Evolutionary conservation across 2,797 vertebrate species (phyloP), one percentile per base, ranked within the genome.

Genomic region (Thunnus albacares): DNA sequence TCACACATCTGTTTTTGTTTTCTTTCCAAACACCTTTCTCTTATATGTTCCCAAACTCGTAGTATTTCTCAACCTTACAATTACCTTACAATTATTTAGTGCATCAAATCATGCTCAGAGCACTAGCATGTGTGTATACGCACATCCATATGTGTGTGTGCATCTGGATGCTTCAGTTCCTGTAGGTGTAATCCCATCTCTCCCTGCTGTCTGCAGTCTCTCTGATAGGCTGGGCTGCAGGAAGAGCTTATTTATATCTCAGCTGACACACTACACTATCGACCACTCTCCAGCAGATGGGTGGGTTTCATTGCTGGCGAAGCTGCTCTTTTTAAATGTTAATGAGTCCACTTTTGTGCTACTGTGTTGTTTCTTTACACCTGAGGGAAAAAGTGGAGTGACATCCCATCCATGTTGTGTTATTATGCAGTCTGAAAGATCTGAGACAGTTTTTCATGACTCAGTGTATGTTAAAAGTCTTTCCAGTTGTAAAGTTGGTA

Each of bases 201-300:
- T 43, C 56, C 52, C 58, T 52, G 43, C 61, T 81, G 59, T 53
- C 63, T 72, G 56, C 71, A 45, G 53, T 30, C 14, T 51, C 61
- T 80, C 75, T 74, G 76, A 86, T 85, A 78, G 72, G 67, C 47
- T 70, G 66, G 70, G 61, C 43, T 72, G 71, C 78, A 78, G 71
- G 45, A 73, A 71, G 72, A 33, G 63, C 24, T 83, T 90, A 88
- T 90, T 91, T 91, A 87, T 92, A 90, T 80, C 88, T 79, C 60
- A n/a, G 47, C 79, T 85, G 79, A 82, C 77, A 91, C 78, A 57
- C 69, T 68, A 88, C 66, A 82, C 82, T 83, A 87, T 87, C 62
- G 80, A 89, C 76, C 85, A 35, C 47, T 62, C 64, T 68, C 38
- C 11, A 30, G 43, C 43, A 22, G 76, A 77, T 41, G 56, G 64